Base-by-base conservation (phyloP, 2,888 invertebrate species). In the Nemoura dubitans region DNA sequence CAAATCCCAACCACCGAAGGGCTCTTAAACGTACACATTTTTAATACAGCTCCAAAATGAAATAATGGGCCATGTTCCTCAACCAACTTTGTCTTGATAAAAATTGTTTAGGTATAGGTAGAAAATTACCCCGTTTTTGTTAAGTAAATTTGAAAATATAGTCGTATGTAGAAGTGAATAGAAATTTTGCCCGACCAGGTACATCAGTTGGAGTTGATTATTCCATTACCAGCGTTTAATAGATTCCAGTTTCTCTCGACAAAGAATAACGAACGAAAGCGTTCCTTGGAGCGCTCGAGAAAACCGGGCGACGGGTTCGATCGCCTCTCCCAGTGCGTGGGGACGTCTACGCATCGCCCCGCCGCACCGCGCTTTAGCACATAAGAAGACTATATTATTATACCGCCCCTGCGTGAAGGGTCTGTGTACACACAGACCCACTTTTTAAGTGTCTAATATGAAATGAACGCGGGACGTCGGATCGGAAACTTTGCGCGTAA, bases 391-490 rank as follows among this genome's bases (percentile, higher is more conserved):
- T 59, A 59, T 59, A 59, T 59, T 59, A 59, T 59, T 59, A 21
- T 21, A 59, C 59, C 59, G 21, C 21, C 14, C 6, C 59, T 21
- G 21, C 14, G 59, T 10, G 21, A 59, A 59, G 59, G 59, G 21
- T 59, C 14, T 59, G 59, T 59, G 59, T 59, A 59, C 59, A 59
- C 59, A 59, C 59, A 59, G 59, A 21, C 14, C 21, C 59, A 81
- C 81, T 81, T 81, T 81, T 81, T 81, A n/a, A 29, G 81, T 81
- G 30, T 81, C 81, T 30, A 28, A 81, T 81, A 30, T 81, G 28
- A 27, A 78, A 78, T 59, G 59, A 59, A 59, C 59, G 59, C 14
- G 21, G 21, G 14, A 21, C 59, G 16, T 7, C 21, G 59, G 14
- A 16, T 59, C 21, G 59, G 59, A 21, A 59, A 59, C 59, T 59